A percentile compares a stretch with the other conserved stretches of the same genome.
phyloP scores from a whole-genome alignment of 2,113 vertebrate species.

The Trinectes maculatus region DNA sequence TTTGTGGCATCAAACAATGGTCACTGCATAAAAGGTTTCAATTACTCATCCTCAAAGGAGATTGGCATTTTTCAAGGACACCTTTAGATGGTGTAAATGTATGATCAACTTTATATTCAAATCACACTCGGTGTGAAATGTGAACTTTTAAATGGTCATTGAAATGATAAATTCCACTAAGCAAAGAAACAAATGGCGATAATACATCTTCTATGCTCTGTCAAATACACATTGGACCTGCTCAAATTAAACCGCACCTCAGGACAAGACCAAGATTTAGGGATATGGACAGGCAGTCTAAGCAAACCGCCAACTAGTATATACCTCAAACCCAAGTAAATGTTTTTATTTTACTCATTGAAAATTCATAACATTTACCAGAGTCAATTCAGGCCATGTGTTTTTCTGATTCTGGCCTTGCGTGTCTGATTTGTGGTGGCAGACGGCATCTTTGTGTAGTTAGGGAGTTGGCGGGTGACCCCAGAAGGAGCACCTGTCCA shows the following conservation, averaged over 20 bases:
- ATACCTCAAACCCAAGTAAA: conserved; percentile 31
- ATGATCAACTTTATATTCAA: conserved; percentile 64
- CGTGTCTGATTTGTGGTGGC: conserved; percentile 50
- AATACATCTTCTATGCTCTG: conserved; percentile 69
- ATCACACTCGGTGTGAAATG: conserved; percentile 60
- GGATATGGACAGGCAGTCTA: conserved; percentile 35
- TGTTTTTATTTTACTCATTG: conserved; percentile 51
- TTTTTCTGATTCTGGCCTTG: conserved; percentile 30
- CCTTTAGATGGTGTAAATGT: conserved; percentile 39
- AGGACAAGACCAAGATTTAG: conserved; percentile 37
- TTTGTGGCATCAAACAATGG: conserved; percentile 54
- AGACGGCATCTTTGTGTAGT: conserved; percentile 65
- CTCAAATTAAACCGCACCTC: conserved; percentile 57
- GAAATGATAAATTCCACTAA: conserved; percentile 69
- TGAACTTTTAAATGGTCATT: conserved; percentile 55
- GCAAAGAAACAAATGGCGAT: conserved; percentile 60
- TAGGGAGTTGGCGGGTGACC: conserved; percentile 62
- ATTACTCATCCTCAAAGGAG: conserved; percentile 66
- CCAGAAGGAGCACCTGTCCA: conserved; percentile 69
- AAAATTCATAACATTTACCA: conserved; percentile 50
- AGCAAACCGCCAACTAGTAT: conserved; percentile 19
- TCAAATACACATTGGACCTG: conserved; percentile 65
- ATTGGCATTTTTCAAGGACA: conserved; percentile 67
- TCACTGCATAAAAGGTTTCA: conserved; percentile 54
- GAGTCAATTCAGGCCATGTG: conserved; percentile 49